Base-by-base conservation (phyloP, 2,888 invertebrate genomes). In the Campoplex nolae region DNA sequence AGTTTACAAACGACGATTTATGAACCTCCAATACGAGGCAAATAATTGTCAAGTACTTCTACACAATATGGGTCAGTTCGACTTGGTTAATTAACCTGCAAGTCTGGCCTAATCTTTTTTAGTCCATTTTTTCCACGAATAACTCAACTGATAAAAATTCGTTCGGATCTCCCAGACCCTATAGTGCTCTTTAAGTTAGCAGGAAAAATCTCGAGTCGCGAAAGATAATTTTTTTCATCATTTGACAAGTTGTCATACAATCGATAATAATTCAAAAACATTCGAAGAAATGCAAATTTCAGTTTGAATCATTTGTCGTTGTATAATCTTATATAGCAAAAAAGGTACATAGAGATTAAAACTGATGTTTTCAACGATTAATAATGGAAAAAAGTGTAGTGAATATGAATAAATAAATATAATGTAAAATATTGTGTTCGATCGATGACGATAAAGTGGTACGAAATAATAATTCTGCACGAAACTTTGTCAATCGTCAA, bases 401-500 rank as follows among this genome's bases (percentile, higher is more conserved):
- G 32, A 62, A 28, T 23, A 62, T 62, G 0, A 13, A 62, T 62
- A 16, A 32, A 28, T 13, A 16, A 32, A 32, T 13, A 32, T 3
- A 32, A 62, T 16, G 62, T 13, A 32, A 16, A 62, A 58, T 32
- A 32, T 62, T 32, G 32, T 32, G 16, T 16, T 32, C 16, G 62
- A 16, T 62, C 32, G 16, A 62, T 32, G 62, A 32, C 13, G 6
- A 62, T 62, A 16, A 58, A n/a, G 1, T 7, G 23, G 62, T 9
- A 38, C 18, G 45, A 51, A 11, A n/a, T 67, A 45, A 56, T 42
- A 42, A 56, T 51, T 67, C 6, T 32, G 65, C 32, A 32, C 23
- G 28, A 38, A 38, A 48, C 6, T 38, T 6, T n/a, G n/a, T 92
- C 88, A 96, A 93, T 97, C 97, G 92, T 97, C 96, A 18, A 97